Conservation (phyloP, 2,888 invertebrate species). For the Cremastinae sp. region DNA sequence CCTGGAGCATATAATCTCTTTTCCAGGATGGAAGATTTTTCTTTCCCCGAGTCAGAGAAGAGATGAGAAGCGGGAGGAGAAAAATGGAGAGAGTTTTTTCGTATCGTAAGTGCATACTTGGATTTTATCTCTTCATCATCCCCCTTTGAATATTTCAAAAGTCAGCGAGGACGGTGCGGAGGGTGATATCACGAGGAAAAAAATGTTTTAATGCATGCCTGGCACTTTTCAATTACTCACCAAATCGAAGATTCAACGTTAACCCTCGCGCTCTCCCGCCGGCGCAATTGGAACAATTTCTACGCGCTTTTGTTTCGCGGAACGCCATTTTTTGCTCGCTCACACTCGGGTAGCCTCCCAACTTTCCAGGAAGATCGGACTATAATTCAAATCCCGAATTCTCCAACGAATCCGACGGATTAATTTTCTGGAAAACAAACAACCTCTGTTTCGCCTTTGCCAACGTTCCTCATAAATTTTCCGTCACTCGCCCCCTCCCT, state of each 20-base stretch:
- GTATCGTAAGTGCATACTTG: too few species aligned
- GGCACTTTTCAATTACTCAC: too few species aligned
- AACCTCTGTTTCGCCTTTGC: conserved; percentile 50
- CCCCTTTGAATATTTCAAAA: too few species aligned
- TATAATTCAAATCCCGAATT: conserved; percentile 58
- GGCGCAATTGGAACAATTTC: too few species aligned
- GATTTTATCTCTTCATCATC: too few species aligned
- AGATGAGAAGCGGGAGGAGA: conserved; percentile 21
- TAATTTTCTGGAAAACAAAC: conserved; percentile 65
- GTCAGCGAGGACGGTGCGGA: too few species aligned
- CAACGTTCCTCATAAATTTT: conserved; percentile 56
- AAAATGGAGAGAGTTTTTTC: too few species aligned
- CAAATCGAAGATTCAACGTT: too few species aligned
- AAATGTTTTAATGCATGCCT: too few species aligned
- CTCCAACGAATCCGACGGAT: conserved; percentile 59
- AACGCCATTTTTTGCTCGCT: not conserved
- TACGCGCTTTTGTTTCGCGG: too few species aligned
- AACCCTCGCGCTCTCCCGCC: too few species aligned
- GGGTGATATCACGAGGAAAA: too few species aligned
- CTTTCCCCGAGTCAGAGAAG: conserved; percentile 17
- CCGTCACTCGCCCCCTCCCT: conserved; percentile 20
- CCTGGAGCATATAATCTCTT: conserved; percentile 65
- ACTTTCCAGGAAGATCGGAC: conserved; percentile 35
- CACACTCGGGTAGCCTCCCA: not conserved
- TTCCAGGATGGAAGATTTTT: conserved; percentile 50